These are phyloP conservation scores for Shargacucullia verbasci DNA, from an alignment of 2,888 invertebrate species.

Conservation along the genomic window DNA sequence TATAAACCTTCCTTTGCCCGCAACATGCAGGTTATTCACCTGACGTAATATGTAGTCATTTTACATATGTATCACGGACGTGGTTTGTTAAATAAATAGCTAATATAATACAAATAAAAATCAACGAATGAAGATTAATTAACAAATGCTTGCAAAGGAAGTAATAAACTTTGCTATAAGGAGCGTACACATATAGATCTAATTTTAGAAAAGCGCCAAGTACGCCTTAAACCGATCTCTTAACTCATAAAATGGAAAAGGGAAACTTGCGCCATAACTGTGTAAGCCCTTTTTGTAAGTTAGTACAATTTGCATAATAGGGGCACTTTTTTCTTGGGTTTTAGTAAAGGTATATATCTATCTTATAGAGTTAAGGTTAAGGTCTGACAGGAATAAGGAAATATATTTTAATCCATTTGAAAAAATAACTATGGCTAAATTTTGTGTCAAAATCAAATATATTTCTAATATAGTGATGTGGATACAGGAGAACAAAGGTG, in stretches of 20 bases:
- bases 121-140: slow-evolving; percentile 63
- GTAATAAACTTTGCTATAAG: slow-evolving; percentile 63
- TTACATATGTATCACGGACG: slow-evolving; percentile 20
- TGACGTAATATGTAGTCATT: slow-evolving; percentile 23
- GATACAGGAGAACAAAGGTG: too few relatives aligned
- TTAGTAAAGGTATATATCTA: slow-evolving; percentile 17
- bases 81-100: slow-evolving; percentile 33
- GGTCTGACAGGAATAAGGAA: slow-evolving; percentile 22
- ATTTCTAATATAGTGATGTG: too few relatives aligned
- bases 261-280: slow-evolving; percentile 50
- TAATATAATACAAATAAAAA: slow-evolving; percentile 48
- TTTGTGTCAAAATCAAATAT: too few relatives aligned
- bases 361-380: too few relatives aligned
- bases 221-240: slow-evolving; percentile 35
- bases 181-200: slow-evolving; percentile 56
- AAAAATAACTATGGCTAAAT: too few relatives aligned
- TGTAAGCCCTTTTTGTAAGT: slow-evolving; percentile 42
- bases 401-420: slow-evolving; percentile 13
- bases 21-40: slow-evolving; percentile 26
- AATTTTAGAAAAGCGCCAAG: slow-evolving; percentile 64
- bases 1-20: slow-evolving; percentile 7
- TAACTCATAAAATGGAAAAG: slow-evolving; percentile 50
- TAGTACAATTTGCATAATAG: slow-evolving; percentile 50
- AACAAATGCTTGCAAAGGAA: slow-evolving; percentile 60
- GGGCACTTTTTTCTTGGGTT: slow-evolving; percentile 40